phyloP scores from a whole-genome alignment of 53 echinoderm and acorn worm species.

The Actinopyga echinites region DNA sequence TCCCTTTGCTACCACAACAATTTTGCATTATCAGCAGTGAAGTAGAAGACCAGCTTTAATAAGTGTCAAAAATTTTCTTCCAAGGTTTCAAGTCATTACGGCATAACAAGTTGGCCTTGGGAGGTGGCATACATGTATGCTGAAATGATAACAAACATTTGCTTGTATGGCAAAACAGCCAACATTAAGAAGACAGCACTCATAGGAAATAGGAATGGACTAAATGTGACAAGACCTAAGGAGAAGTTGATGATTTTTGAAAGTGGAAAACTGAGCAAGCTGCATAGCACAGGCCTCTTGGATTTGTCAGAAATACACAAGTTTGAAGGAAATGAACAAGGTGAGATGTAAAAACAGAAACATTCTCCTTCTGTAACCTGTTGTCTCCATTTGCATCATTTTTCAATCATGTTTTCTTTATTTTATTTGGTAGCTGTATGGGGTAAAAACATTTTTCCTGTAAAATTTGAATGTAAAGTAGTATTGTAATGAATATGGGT shows the following conservation, averaged over 20 bases:
- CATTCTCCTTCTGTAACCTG: no score
- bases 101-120: constrained; percentile 92
- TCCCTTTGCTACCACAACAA: no score
- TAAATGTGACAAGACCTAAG: constrained; percentile 44
- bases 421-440: no score
- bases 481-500: no score
- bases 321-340: background rate
- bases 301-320: constrained; percentile 71
- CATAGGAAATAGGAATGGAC: constrained; percentile 68
- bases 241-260: background rate
- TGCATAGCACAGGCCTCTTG: constrained; percentile 87
- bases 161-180: constrained; percentile 84
- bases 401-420: no score
- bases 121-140: constrained; percentile 89
- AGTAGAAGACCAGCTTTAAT: no score
- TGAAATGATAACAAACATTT: constrained; percentile 74
- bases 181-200: constrained; percentile 85
- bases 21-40: no score
- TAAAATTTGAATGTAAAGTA: no score
- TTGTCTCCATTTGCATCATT: no score
- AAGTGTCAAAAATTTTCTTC: background rate
- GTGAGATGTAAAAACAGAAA: no score
- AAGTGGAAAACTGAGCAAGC: background rate
- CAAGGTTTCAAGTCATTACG: constrained; percentile 69
- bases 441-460: no score